phyloP scores from a whole-genome alignment of 1,140 invertebrate species.

The Muscidifurax raptorellus region DNA sequence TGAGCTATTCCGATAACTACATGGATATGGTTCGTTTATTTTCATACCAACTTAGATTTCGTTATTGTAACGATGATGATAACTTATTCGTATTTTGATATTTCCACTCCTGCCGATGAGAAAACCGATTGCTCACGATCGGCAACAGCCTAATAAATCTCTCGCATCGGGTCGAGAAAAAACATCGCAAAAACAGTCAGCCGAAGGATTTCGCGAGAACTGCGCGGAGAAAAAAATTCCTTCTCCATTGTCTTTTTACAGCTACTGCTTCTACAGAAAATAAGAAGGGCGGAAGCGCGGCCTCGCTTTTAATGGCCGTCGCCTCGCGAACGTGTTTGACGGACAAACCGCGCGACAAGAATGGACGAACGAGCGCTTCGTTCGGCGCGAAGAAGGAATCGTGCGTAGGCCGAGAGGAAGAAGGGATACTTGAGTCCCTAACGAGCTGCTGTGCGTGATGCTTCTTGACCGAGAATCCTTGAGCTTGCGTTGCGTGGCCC shows the following conservation, averaged over 20 bases:
- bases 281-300: slow-evolving; percentile 28
- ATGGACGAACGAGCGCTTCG: background rate
- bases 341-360: background rate
- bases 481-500: background rate
- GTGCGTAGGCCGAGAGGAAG: slow-evolving; percentile 8
- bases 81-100: no score
- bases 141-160: slow-evolving; percentile 32
- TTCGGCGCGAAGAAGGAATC: background rate
- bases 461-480: background rate
- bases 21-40: background rate
- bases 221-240: slow-evolving; percentile 6
- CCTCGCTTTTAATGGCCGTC: slow-evolving; percentile 35
- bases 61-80: no score
- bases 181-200: background rate
- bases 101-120: no score
- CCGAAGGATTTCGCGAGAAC: background rate
- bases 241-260: slow-evolving; percentile 31
- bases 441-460: slow-evolving; percentile 9
- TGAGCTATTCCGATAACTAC: background rate
- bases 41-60: no score
- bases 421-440: background rate
- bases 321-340: slow-evolving; percentile 26
- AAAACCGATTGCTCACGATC: no score
- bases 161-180: no score
- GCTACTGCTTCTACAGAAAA: background rate